phyloP scores from a whole-genome alignment of 2,113 vertebrate species.

The Neogobius melanostomus region DNA sequence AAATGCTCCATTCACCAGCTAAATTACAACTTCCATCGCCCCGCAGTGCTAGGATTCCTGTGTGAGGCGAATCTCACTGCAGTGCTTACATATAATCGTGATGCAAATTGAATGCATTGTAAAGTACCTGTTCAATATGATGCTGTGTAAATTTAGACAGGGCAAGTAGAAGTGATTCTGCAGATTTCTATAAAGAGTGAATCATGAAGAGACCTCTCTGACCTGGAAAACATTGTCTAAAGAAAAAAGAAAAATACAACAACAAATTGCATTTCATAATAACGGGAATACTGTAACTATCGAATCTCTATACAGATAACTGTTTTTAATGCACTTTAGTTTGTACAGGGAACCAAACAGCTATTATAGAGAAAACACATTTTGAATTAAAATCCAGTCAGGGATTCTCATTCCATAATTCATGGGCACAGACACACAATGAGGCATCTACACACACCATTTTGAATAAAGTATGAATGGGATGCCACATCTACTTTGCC shows the following conservation, averaged over 20 bases:
- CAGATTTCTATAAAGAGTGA: constrained; percentile 6
- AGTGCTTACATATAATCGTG: not conserved
- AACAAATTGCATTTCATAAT: not conserved
- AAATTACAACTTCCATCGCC: constrained; percentile 27
- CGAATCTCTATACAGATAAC: too few species aligned
- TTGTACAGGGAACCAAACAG: not conserved
- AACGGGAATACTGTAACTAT: not conserved
- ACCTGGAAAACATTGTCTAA: not conserved
- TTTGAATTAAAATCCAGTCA: not conserved
- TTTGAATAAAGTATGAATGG: too few species aligned
- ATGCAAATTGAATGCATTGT: constrained; percentile 45
- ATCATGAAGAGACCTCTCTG: not conserved
- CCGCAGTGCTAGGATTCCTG: not conserved
- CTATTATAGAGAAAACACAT: not conserved
- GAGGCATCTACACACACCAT: too few species aligned
- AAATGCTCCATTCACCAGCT: constrained; percentile 17
- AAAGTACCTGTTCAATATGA: constrained; percentile 5
- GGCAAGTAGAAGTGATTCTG: constrained; percentile 3
- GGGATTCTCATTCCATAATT: too few species aligned
- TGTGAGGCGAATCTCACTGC: constrained; percentile 7
- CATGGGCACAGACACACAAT: too few species aligned
- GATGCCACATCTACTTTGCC: too few species aligned
- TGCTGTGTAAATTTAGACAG: constrained; percentile 26
- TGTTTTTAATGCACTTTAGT: not conserved
- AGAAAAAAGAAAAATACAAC: not conserved